phyloP scores from a whole-genome alignment of 2,888 invertebrate genomes.

The Caenorhabditis sp. region DNA sequence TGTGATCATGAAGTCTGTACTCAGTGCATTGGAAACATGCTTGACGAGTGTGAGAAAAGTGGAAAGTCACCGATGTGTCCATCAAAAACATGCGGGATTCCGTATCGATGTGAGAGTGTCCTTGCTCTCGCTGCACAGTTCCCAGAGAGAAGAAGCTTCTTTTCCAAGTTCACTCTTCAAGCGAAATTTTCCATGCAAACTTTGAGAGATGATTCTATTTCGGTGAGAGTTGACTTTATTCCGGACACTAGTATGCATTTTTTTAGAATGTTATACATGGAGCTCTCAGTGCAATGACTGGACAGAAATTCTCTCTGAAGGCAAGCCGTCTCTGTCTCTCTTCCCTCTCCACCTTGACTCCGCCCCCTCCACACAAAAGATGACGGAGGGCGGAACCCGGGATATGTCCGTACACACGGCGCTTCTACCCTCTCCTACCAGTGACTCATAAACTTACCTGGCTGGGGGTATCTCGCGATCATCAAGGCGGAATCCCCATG shows the following conservation, averaged over 20 bases:
- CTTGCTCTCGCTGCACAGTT: slow-evolving; percentile 72
- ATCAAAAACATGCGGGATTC: slow-evolving; percentile 70
- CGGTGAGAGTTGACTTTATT: slow-evolving; percentile 19
- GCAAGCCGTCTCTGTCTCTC: slow-evolving; percentile 20
- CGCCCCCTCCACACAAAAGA: slow-evolving; percentile 23
- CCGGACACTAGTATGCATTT: not conserved
- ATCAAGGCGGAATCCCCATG: slow-evolving; percentile 88
- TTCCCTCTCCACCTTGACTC: slow-evolving; percentile 16
- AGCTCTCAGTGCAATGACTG: slow-evolving; percentile 26
- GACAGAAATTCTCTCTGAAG: slow-evolving; percentile 42
- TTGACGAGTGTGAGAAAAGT: slow-evolving; percentile 71
- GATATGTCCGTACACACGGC: slow-evolving; percentile 9
- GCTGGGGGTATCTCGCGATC: slow-evolving; percentile 89
- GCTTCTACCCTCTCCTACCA: slow-evolving; percentile 9
- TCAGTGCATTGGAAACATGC: slow-evolving; percentile 68
- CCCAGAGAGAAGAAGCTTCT: slow-evolving; percentile 73
- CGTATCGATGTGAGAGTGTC: slow-evolving; percentile 76
- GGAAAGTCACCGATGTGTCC: slow-evolving; percentile 74
- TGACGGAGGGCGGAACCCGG: slow-evolving; percentile 31
- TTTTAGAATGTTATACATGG: slow-evolving; percentile 52
- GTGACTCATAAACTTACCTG: slow-evolving; percentile 87
- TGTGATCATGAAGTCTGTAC: slow-evolving; percentile 78
- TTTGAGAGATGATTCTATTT: slow-evolving; percentile 71
- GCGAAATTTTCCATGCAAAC: slow-evolving; percentile 74
- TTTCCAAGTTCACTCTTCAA: slow-evolving; percentile 74